Evolutionary conservation across 1,140 invertebrate species (phyloP).

Genomic region (Psilanteris sp.): DNA sequence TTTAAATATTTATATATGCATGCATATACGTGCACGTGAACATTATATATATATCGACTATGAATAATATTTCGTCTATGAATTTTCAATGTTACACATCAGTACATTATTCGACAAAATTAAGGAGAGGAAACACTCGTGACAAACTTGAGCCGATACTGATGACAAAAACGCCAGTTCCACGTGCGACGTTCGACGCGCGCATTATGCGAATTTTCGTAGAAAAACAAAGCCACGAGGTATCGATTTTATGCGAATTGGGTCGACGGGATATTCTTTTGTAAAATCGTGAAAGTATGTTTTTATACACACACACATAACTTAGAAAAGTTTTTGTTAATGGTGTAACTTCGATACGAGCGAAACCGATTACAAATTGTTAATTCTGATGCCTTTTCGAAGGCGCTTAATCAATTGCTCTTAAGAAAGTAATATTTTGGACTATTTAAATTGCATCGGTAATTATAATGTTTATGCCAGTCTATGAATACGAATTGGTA

Average conservation of each 20-base stretch:
- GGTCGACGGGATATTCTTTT: constrained; percentile 25
- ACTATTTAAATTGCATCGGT: too few relatives aligned
- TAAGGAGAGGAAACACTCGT: constrained; percentile 3
- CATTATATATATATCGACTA: constrained; percentile 56
- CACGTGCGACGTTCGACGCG: constrained; percentile 46
- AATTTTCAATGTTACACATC: constrained; percentile 73
- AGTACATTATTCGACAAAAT: constrained; percentile 37
- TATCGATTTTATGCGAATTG: constrained; percentile 16
- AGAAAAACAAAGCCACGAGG: constrained; percentile 18
- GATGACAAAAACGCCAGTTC: constrained; percentile 29
- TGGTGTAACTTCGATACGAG: too few relatives aligned
- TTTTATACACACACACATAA: too few relatives aligned
- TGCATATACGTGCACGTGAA: too few relatives aligned
- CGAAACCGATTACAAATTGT: too few relatives aligned
- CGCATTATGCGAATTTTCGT: constrained; percentile 3
- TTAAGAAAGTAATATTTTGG: too few relatives aligned
- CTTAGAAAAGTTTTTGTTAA: too few relatives aligned
- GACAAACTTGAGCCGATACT: constrained; percentile 25
- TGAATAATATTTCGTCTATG: constrained; percentile 73
- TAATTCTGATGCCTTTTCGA: too few relatives aligned
- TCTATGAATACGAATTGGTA: too few relatives aligned
- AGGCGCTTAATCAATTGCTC: too few relatives aligned
- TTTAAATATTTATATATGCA: too few relatives aligned
- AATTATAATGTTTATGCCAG: too few relatives aligned
- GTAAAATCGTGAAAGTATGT: constrained; percentile 20